These are phyloP conservation scores for Dreissena polymorpha DNA, from an alignment of 1,140 invertebrate genomes.

Conservation along the genomic window DNA sequence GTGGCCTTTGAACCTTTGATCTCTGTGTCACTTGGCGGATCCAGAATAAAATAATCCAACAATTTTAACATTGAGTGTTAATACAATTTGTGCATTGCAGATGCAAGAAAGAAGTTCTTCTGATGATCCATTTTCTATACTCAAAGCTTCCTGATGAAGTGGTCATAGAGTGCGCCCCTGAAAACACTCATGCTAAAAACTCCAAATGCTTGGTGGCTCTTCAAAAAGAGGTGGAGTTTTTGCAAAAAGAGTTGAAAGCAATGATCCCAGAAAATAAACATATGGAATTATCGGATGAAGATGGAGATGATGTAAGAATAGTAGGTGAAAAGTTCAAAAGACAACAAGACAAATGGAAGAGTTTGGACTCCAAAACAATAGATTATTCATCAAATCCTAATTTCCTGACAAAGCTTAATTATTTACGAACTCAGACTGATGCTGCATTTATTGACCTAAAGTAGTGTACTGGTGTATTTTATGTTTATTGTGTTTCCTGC, in stretches of 20 bases:
- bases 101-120: not conserved
- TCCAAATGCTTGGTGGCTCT: not conserved
- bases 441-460: not conserved
- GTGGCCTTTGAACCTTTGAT: too few species aligned
- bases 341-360: not conserved
- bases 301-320: not conserved
- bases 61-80: too few species aligned
- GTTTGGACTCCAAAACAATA: too few species aligned
- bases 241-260: not conserved
- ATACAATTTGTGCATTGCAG: not conserved
- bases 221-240: not conserved
- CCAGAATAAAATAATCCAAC: too few species aligned
- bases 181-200: too few species aligned
- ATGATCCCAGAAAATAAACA: too few species aligned
- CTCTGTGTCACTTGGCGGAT: too few species aligned
- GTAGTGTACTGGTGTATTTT: too few species aligned
- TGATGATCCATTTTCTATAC: not conserved
- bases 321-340: slow-evolving; percentile 2
- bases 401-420: too few species aligned
- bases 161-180: not conserved
- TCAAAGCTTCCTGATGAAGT: not conserved
- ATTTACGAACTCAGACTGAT: not conserved
- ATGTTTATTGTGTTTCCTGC: too few species aligned
- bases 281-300: not conserved
- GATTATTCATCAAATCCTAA: too few species aligned